Evolutionary conservation across 2,797 vertebrate species (phyloP).

Genomic region (Myiotriccus ornatus): DNA sequence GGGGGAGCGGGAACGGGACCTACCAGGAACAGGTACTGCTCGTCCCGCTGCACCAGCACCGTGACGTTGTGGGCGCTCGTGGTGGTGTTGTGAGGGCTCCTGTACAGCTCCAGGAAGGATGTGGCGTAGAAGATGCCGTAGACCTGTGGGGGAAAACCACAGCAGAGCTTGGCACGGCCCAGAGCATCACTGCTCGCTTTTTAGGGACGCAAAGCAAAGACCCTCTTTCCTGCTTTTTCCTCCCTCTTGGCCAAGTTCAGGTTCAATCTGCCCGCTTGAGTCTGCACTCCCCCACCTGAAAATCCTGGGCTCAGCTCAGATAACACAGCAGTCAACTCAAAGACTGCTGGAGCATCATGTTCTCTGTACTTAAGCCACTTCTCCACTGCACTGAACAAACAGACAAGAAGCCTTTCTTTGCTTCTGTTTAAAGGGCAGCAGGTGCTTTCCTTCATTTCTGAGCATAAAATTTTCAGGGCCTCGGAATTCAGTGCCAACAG

Average conservation of each 20-base stretch:
- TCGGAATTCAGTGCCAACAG: neutral
- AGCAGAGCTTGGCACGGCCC: neutral
- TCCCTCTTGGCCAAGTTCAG: neutral
- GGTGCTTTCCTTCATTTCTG: neutral
- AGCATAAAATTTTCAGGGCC: neutral
- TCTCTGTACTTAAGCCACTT: neutral
- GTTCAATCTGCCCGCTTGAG: neutral
- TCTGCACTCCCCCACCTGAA: neutral
- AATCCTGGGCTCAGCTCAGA: neutral
- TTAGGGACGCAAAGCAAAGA: neutral
- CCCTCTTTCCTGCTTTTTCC: neutral
- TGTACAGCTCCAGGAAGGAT: conserved; percentile 91
- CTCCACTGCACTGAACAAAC: neutral
- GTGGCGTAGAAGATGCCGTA: conserved; percentile 93
- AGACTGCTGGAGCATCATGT: neutral
- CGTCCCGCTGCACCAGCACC: conserved; percentile 84
- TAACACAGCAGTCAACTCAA: neutral
- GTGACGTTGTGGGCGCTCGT: conserved; percentile 78
- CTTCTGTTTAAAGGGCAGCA: neutral
- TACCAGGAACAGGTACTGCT: conserved; percentile 95
- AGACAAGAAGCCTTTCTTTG: neutral
- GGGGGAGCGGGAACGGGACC: neutral
- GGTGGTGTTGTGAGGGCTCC: conserved; percentile 77
- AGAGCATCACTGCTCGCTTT: neutral
- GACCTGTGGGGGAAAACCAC: conserved; percentile 68